A percentile compares a stretch with the other conserved stretches of the same genome.
Evolutionary conservation across 2,797 vertebrate species (phyloP).

Genomic region (Chiloscyllium punctatum): DNA sequence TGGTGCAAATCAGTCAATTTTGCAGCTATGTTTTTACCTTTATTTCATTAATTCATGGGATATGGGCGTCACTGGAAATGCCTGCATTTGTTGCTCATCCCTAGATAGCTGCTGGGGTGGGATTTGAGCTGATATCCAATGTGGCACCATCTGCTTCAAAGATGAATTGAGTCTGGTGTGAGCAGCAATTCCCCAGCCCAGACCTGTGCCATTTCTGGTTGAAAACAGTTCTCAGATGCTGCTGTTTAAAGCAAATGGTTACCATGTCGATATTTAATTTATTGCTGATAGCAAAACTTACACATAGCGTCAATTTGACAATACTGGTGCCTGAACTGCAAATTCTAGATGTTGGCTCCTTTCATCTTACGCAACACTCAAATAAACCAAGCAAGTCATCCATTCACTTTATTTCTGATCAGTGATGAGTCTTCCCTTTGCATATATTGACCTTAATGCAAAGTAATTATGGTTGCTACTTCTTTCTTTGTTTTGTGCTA

Average conservation of each 20-base stretch:
- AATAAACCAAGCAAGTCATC: neutral
- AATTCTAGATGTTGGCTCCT: neutral
- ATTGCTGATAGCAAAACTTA: neutral
- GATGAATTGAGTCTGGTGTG: neutral
- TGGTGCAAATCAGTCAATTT: neutral
- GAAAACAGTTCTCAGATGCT: neutral
- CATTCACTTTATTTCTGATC: neutral
- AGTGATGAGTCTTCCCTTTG: too few species aligned
- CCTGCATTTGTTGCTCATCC: too few species aligned
- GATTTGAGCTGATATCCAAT: neutral
- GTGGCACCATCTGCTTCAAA: neutral
- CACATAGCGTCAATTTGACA: neutral
- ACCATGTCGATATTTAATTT: neutral
- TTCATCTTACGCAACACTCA: neutral
- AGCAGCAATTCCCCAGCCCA: neutral
- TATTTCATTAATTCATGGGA: neutral
- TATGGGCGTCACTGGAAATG: too few species aligned
- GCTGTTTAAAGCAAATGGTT: neutral
- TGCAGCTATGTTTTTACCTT: neutral
- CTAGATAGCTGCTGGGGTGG: too few species aligned
- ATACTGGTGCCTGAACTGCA: neutral
- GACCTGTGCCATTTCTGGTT: neutral
- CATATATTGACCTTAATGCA: neutral
- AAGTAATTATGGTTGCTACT: neutral
- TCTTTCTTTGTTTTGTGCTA: neutral